Evolutionary conservation across 2,113 vertebrate species (phyloP), one percentile per base, ranked within the genome.

Genomic region (Taurulus bubalis): DNA sequence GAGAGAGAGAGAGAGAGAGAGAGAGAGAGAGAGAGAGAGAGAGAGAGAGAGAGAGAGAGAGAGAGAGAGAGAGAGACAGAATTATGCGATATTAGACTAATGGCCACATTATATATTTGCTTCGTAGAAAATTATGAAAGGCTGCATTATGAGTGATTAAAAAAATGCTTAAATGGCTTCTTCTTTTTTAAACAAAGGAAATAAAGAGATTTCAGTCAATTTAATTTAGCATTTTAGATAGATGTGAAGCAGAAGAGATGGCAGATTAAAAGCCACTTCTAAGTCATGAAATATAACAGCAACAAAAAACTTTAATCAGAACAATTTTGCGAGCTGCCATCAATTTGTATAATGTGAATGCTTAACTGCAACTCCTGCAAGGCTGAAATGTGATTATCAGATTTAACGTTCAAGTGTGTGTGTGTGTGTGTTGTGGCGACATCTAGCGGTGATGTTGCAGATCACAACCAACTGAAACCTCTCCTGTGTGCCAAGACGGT

Each of bases 21-120:
- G 1, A 72, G 26, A 72, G 26, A 80, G 40, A 8, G 30, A 32
- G 30, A 32, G 30, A 32, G 30, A 32, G 6, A 45, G 59, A 15
- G 0, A 30, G 1, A 71, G 24, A 71, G 24, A 80, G 38, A 11
- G 7, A 47, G 60, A 15, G 0, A 32, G 1, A 67, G 26, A 67
- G 28, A 80, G 47, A 14, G 8, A 51, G 62, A 12, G 0, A 34
- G 2, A 73, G 28, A 73, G 22, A 74, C 0, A 40, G 1, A 34
- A 72, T 18, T 45, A 47, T 79, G 28, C 5, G 45, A 55, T 40
- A 45, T 63, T 16, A 47, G 16, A 38, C 18, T 38, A 45, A 71
- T 40, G 56, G 40, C 11, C 24, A 68, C 22, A 28, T 74, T n/a
- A 47, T 30, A 24, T 67, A 30, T 51, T 80, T 66, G 36, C 66